A percentile compares a stretch with the other conserved stretches of the same genome.
Conservation (phyloP, 1,140 invertebrate genomes). For the Drosophila ercepeae region DNA sequence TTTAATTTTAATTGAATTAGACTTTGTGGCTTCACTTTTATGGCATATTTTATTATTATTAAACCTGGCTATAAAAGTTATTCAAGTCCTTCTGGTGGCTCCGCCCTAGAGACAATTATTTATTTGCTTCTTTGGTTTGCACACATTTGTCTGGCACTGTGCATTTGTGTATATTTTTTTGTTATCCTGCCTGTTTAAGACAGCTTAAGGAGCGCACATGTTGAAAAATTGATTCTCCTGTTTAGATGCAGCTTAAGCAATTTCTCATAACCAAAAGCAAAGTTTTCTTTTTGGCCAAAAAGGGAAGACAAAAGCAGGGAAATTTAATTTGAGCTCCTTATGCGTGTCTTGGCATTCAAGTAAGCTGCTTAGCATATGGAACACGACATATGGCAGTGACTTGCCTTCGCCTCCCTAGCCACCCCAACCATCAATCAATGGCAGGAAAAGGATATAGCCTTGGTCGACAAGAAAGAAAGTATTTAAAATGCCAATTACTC, state of each 20-base stretch:
- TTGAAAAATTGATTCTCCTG: constrained; percentile 81
- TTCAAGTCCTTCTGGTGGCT: constrained; percentile 27
- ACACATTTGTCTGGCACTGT: constrained; percentile 14
- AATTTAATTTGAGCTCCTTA: constrained; percentile 78
- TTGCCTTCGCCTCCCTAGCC: constrained; percentile 6
- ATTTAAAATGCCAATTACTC: constrained; percentile 73
- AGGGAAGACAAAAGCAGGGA: constrained; percentile 36
- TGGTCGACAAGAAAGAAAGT: constrained; percentile 19
- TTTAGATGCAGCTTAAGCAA: constrained; percentile 69
- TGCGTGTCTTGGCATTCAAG: constrained; percentile 52
- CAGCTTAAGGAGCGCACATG: constrained; percentile 59
- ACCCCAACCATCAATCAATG: constrained; percentile 49
- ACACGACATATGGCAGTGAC: constrained; percentile 38
- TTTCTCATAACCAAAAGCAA: constrained; percentile 71
- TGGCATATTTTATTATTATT: not conserved
- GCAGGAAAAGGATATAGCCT: constrained; percentile 20
- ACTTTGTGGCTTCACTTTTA: not conserved
- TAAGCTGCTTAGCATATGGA: constrained; percentile 69
- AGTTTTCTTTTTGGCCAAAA: constrained; percentile 24
- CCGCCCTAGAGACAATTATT: constrained; percentile 74
- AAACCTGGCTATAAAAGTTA: not conserved
- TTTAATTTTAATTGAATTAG: constrained; percentile 8
- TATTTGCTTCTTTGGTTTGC: constrained; percentile 60
- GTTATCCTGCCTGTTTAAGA: constrained; percentile 74
- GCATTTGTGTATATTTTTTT: constrained; percentile 38